Base-by-base conservation (phyloP, 2,113 vertebrate genomes). In the Prochilodus magdalenae region DNA sequence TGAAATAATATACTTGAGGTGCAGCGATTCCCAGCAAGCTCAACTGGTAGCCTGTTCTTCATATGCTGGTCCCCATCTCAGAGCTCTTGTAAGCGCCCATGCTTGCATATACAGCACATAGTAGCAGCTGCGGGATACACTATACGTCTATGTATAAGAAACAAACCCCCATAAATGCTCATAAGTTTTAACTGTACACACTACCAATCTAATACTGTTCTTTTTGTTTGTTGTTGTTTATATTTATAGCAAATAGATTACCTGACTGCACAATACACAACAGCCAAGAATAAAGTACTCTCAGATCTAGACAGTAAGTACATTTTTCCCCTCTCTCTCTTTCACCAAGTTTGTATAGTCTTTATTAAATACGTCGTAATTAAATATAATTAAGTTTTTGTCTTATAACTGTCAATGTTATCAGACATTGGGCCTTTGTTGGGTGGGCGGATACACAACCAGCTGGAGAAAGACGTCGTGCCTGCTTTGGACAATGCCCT, bases 271-370 rank as follows among this genome's bases (percentile, higher is more conserved):
- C 96, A 99, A 87, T 99, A 96, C 89, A 95, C 92, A 77, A 94
- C 91, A 55, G 95, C 96, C 69, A 99, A 97, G 93, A 93, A 96
- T 86, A 96, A 92, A 92, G 96, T 95, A 53, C 91, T 99, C 62
- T 95, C 93, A 15, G 96, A 99, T 85, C 91, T 99, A 69, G 94
- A 97, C 84, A 94, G 97, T 99, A 90, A 97, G 97, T 94, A 85
- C 51, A 71, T 22, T 65, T 27, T 18, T 8, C 74, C 33, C 49
- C 27, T 29, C 70, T 36, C 3, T 77, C 11, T 49, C 2, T 47
- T 1, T 51, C 4, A 67, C n/a, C 24, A 30, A 16, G 40, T 44
- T 4, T 55, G 36, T 40, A 33, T 6, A 29, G 33, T 79, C 5
- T 5, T 3, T 44, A 49, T 30, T 51, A 51, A n/a, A 7, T 36